phyloP scores from a whole-genome alignment of 2,797 vertebrate genomes.

The Pangasius krempfi region DNA sequence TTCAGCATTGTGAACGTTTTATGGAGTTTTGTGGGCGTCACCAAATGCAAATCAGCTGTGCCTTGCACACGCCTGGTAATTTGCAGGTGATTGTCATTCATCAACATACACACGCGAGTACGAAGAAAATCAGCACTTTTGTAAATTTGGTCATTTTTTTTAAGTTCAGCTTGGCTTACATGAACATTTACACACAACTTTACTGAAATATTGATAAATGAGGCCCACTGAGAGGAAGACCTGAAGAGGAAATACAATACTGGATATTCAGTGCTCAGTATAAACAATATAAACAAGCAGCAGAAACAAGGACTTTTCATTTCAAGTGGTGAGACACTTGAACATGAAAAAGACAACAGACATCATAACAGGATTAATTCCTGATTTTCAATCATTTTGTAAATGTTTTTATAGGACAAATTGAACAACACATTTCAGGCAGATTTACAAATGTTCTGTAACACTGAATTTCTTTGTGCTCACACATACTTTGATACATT shows the following conservation, averaged over 20 bases:
- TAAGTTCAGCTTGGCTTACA: background rate
- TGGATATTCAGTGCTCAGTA: background rate
- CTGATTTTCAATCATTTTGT: background rate
- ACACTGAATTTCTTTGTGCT: background rate
- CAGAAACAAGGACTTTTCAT: background rate
- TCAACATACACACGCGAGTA: background rate
- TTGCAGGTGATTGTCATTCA: background rate
- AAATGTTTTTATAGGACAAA: background rate
- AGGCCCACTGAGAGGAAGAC: background rate
- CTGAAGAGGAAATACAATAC: background rate
- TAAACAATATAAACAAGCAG: background rate
- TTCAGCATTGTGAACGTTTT: background rate
- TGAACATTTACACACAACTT: background rate
- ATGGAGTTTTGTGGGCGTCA: background rate
- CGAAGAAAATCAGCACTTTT: background rate
- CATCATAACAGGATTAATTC: background rate
- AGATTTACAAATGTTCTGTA: background rate
- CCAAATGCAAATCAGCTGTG: background rate
- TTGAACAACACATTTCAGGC: background rate
- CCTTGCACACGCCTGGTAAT: background rate
- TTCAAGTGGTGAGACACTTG: background rate
- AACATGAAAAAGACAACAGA: background rate
- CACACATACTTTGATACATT: background rate
- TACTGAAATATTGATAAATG: background rate
- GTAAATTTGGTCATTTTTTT: background rate